phyloP scores from a whole-genome alignment of 2,888 invertebrate species.

The Diadegma fenestrale region DNA sequence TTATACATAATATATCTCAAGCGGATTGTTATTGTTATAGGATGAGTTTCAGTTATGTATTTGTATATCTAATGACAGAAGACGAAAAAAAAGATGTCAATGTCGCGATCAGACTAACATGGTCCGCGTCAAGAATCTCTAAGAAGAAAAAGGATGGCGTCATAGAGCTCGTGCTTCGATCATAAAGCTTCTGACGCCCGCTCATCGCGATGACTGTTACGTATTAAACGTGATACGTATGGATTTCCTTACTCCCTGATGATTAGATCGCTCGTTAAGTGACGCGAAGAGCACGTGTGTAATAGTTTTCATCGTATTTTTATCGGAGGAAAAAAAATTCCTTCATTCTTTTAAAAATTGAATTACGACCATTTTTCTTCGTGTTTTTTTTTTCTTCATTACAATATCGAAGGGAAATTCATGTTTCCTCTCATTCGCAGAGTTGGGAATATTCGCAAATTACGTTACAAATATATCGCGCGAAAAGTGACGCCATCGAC shows the following conservation, averaged over 20 bases:
- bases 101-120: constrained; percentile 31
- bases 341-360: neutral
- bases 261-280: constrained; percentile 49
- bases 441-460: neutral
- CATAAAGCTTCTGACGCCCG: constrained; percentile 31
- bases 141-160: constrained; percentile 49
- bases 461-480: constrained; percentile 39
- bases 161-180: constrained; percentile 32
- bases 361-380: neutral
- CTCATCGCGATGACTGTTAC: constrained; percentile 28
- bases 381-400: neutral
- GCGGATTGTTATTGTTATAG: constrained; percentile 27
- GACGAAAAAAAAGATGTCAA: constrained; percentile 52
- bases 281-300: constrained; percentile 19
- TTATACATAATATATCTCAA: neutral
- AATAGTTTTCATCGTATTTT: constrained; percentile 7
- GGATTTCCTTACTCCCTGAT: constrained; percentile 50
- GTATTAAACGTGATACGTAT: constrained; percentile 16
- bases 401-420: neutral
- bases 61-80: constrained; percentile 7
- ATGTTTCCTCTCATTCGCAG: neutral
- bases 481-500: constrained; percentile 37
- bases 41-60: neutral
- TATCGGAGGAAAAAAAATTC: neutral
- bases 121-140: constrained; percentile 39